Conservation (phyloP, 2,113 vertebrate genomes). For the Mirounga angustirostris region DNA sequence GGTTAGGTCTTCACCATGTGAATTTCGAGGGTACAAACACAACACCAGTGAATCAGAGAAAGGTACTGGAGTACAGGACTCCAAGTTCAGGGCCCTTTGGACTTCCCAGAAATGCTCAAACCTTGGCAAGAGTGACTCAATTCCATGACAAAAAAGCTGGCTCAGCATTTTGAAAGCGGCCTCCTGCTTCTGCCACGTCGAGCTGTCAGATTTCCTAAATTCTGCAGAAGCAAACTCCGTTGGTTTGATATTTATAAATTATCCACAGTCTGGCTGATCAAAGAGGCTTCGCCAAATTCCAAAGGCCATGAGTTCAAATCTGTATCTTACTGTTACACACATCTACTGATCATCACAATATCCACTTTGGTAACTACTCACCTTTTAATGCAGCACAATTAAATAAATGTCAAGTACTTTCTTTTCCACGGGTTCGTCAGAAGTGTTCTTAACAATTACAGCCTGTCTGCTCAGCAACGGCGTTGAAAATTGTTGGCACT, state of each 20-base stretch:
- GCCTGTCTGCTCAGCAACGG: neutral
- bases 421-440: neutral
- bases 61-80: rapidly evolving
- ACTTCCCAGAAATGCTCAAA: neutral
- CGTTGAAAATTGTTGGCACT: neutral
- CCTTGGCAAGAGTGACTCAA: neutral
- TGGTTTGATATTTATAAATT: no score
- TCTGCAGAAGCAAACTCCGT: no score
- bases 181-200: rapidly evolving
- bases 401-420: neutral
- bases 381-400: neutral
- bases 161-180: no score
- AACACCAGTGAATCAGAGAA: neutral
- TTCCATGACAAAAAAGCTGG: neutral
- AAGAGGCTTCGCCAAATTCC: neutral
- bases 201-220: neutral
- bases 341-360: neutral
- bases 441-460: neutral
- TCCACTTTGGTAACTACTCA: neutral
- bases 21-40: neutral
- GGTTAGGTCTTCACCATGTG: neutral
- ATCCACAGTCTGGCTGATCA: neutral
- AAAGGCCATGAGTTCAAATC: neutral
- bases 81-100: no score
- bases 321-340: rapidly evolving